These are phyloP conservation scores for Andricus quercusramuli DNA, from an alignment of 2,888 invertebrate genomes.

Conservation along the genomic window DNA sequence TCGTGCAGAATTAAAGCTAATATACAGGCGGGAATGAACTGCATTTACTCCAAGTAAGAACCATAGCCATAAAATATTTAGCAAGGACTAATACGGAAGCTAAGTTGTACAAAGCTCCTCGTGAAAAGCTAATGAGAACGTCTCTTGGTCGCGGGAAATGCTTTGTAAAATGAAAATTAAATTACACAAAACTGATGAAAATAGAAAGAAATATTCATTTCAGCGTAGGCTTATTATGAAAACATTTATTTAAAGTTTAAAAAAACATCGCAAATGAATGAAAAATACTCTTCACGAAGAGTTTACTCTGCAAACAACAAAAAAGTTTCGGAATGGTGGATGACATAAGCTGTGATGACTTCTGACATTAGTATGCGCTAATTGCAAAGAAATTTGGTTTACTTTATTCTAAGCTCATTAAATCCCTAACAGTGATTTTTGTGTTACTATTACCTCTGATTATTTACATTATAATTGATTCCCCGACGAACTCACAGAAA, in stretches of 20 bases:
- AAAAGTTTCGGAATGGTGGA: neutral
- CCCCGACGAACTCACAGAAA: no score
- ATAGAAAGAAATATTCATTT: neutral
- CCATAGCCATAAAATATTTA: constrained; percentile 24
- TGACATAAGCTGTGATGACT: neutral
- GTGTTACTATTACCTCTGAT: neutral
- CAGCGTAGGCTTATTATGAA: neutral
- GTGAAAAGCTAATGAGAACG: constrained; percentile 14
- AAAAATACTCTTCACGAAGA: neutral
- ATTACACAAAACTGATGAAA: neutral
- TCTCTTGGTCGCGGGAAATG: constrained; percentile 12
- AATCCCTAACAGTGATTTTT: neutral
- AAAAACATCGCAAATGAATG: neutral
- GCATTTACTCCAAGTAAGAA: constrained; percentile 14
- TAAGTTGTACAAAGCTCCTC: constrained; percentile 22
- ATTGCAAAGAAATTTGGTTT: neutral
- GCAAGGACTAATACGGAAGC: neutral
- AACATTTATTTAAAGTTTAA: neutral
- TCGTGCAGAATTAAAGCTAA: constrained; percentile 31
- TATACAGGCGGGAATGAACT: constrained; percentile 21
- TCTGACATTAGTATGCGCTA: neutral
- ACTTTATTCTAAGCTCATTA: neutral
- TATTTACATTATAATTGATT: neutral
- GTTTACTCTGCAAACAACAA: constrained; percentile 1
- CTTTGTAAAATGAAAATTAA: neutral